Conservation (phyloP, 1,140 invertebrate genomes). For the Epicauta chinensis region DNA sequence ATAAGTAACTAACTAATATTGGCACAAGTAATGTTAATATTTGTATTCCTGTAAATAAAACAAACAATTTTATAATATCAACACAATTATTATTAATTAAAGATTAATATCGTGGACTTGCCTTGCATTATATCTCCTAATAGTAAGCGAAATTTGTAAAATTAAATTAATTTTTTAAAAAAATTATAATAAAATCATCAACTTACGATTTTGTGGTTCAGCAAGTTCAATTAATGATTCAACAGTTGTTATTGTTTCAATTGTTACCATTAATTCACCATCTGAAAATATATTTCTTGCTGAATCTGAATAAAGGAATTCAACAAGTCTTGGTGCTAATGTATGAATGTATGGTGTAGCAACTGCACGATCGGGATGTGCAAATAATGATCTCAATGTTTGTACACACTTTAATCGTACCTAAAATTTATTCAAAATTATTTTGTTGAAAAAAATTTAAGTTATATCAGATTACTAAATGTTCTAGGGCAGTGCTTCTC, state of each 20-base stretch:
- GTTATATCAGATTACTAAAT: too few relatives aligned
- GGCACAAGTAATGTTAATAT: slow-evolving; percentile 83
- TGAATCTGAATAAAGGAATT: slow-evolving; percentile 59
- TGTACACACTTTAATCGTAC: slow-evolving; percentile 73
- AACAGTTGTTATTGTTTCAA: slow-evolving; percentile 63
- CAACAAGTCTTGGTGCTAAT: slow-evolving; percentile 66
- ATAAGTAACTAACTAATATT: slow-evolving; percentile 77
- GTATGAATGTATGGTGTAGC: slow-evolving; percentile 76
- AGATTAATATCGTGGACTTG: slow-evolving; percentile 15
- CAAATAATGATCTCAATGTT: slow-evolving; percentile 67
- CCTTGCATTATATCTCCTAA: slow-evolving; percentile 34
- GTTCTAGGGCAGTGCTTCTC: too few relatives aligned
- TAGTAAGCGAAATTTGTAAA: slow-evolving; percentile 17
- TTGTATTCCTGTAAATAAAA: slow-evolving; percentile 65
- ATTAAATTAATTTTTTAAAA: slow-evolving; percentile 6
- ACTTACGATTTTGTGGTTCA: slow-evolving; percentile 72
- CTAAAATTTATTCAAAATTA: slow-evolving; percentile 40
- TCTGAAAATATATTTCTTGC: slow-evolving; percentile 54
- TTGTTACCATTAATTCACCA: slow-evolving; percentile 55
- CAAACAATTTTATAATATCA: neutral
- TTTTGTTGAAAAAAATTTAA: too few relatives aligned
- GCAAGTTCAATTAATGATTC: slow-evolving; percentile 69
- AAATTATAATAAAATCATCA: slow-evolving; percentile 19
- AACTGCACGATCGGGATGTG: slow-evolving; percentile 60
- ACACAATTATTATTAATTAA: neutral